A percentile compares a stretch with the other conserved stretches of the same genome.
Evolutionary conservation across 2,797 vertebrate species (phyloP).

Genomic region (Myripristis jacobus): DNA sequence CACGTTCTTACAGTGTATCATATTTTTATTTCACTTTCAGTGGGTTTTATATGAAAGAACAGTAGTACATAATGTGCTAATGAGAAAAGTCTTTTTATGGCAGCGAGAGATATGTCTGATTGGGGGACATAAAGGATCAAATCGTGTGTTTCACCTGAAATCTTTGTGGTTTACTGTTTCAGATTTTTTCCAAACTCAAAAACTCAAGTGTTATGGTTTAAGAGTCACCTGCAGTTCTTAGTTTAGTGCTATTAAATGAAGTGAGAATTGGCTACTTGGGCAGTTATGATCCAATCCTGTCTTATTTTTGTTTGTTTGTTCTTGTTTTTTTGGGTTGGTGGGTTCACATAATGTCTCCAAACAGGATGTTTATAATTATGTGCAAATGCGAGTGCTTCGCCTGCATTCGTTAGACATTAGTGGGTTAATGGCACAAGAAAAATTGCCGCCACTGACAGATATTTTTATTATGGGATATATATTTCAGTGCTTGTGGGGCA

Average conservation of each 20-base stretch:
- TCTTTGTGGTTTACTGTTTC: slow-evolving; percentile 1
- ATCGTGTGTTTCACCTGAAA: neutral
- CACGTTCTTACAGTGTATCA: neutral
- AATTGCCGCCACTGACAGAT: neutral
- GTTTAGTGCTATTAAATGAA: slow-evolving; percentile 16
- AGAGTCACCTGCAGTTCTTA: slow-evolving; percentile 14
- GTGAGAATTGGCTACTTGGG: neutral
- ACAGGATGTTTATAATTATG: slow-evolving; percentile 7
- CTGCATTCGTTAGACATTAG: neutral
- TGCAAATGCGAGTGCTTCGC: neutral
- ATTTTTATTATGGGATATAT: neutral
- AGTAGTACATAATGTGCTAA: slow-evolving; percentile 1
- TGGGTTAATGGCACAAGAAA: neutral
- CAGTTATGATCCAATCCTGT: neutral
- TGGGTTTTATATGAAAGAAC: slow-evolving; percentile 41
- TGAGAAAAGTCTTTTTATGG: slow-evolving; percentile 6
- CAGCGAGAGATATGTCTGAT: neutral
- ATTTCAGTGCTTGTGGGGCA: too few relatives aligned
- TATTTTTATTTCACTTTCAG: slow-evolving; percentile 1
- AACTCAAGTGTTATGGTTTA: slow-evolving; percentile 5
- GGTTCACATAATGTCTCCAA: neutral
- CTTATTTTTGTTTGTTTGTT: neutral
- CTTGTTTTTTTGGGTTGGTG: neutral
- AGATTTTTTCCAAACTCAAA: neutral
- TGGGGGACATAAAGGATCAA: neutral